Base-by-base conservation (phyloP, 2,113 vertebrate species). In the Cavia porcellus region DNA sequence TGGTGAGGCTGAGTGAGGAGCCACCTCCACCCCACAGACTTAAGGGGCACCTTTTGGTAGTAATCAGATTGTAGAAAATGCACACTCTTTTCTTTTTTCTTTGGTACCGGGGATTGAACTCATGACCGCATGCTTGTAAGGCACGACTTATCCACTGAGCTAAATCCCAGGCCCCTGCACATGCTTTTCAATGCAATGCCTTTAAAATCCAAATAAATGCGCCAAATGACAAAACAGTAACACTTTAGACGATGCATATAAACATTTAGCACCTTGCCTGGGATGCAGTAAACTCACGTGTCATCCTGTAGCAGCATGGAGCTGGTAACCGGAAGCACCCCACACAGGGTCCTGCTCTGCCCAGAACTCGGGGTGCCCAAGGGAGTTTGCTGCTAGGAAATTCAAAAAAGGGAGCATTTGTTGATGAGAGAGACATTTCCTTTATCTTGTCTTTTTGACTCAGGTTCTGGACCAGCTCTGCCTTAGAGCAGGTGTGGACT, bases 251-350 rank as follows among this genome's bases (percentile, higher is more conserved):
- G 62, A 80, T 19, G 9, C 5, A 32, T 4, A 20, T 35, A 57
- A 47, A 10, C 15, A 14, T 50, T 47, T 25, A 32, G 55, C 24
- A 47, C 22, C 30, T 19, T 22, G 62, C 30, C 52, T 13, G 72
- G 55, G 10, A 50, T 6, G 8, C 2, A 15, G 15, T 4, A 35
- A 14, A 19, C 30, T 70, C 11, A 52, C 11, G 12, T n/a, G 25
- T n/a, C 14, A 1, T 12, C 45, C 52, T 8, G 2, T 0, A 61
- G 17, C 84, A n/a, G 38, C 1, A 15, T 0, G 7, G 11, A 22
- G 13, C n/a, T 59, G 15, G 24, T 1, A 61, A 57, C 20, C 61
- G 14, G 77, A 15, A 88, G 61, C 38, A 3, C 8, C 61, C 24
- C 6, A 20, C 15, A 2, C 15, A 24, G 0, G 17, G 62, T 17